A percentile compares a stretch with the other conserved stretches of the same genome.
Evolutionary conservation across 1,140 invertebrate genomes (phyloP).

Genomic region (Tyrophagus putrescentiae): DNA sequence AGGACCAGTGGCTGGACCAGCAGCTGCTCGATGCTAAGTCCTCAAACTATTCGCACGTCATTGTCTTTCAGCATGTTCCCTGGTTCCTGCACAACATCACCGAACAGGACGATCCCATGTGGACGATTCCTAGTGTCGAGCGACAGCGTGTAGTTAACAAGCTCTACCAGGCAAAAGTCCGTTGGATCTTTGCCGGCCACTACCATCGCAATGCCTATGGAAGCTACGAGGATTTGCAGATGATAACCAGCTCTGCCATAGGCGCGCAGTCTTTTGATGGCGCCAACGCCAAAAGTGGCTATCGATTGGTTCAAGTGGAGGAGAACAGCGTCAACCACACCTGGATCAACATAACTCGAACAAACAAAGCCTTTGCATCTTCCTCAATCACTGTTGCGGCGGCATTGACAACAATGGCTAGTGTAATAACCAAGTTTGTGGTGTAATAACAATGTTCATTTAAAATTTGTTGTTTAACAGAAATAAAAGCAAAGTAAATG

Average conservation of each 20-base stretch:
- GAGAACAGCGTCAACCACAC: conserved; percentile 32
- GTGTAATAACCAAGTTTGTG: too few relatives aligned
- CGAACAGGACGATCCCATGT: conserved; percentile 37
- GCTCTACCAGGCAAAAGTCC: conserved; percentile 35
- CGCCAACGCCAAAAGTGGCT: conserved; percentile 33
- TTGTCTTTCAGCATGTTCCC: conserved; percentile 44
- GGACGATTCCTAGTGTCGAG: conserved; percentile 23
- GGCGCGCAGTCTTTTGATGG: conserved; percentile 37
- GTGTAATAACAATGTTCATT: too few relatives aligned
- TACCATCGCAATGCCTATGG: conserved; percentile 41
- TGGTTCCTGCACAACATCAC: conserved; percentile 37
- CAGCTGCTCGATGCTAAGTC: conserved; percentile 28
- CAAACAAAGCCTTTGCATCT: too few relatives aligned
- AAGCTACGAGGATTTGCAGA: conserved; percentile 35
- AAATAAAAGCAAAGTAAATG: too few relatives aligned
- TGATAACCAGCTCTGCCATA: conserved; percentile 41
- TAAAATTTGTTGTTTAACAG: too few relatives aligned
- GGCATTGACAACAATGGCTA: too few relatives aligned
- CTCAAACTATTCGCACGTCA: conserved; percentile 30
- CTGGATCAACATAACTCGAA: too few relatives aligned
- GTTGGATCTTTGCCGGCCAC: conserved; percentile 42
- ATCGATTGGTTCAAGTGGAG: conserved; percentile 36
- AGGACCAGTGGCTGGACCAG: conserved; percentile 36
- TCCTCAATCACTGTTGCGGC: too few relatives aligned
- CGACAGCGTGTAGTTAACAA: conserved; percentile 36